Conservation (phyloP, 2,888 invertebrate species). For the Chelonus formosanus region DNA sequence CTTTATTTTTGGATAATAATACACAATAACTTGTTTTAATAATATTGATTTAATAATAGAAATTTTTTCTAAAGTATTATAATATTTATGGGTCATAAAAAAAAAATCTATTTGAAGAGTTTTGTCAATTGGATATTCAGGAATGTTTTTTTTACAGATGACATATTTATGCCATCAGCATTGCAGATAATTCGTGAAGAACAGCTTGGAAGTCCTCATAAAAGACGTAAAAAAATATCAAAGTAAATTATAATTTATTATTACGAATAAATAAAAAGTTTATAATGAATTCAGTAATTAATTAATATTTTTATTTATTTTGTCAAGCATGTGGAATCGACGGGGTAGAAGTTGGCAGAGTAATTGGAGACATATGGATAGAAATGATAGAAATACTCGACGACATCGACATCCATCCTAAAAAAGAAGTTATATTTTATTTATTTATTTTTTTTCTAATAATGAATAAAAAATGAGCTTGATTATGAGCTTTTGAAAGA, state of each 20-base stretch:
- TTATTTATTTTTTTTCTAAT: slow-evolving; percentile 4
- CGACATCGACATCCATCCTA: slow-evolving; percentile 57
- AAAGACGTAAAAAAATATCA: slow-evolving; percentile 64
- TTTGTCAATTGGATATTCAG: too few relatives aligned
- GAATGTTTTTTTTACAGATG: slow-evolving; percentile 46
- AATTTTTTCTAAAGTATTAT: too few relatives aligned
- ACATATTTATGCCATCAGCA: slow-evolving; percentile 59
- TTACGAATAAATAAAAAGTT: too few relatives aligned
- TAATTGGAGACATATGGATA: slow-evolving; percentile 54
- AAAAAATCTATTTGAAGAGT: too few relatives aligned
- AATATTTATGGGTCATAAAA: too few relatives aligned
- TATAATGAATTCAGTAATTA: background rate
- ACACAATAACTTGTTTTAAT: slow-evolving; percentile 1
- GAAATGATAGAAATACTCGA: slow-evolving; percentile 45
- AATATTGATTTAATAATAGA: slow-evolving; percentile 4
- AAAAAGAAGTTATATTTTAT: slow-evolving; percentile 31
- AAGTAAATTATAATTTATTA: slow-evolving; percentile 57
- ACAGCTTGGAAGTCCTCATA: slow-evolving; percentile 54
- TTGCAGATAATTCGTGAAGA: slow-evolving; percentile 61
- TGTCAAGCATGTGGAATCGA: slow-evolving; percentile 55
- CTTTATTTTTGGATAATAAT: background rate
- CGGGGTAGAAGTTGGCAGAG: slow-evolving; percentile 61
- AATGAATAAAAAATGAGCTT: background rate
- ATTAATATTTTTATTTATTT: background rate
- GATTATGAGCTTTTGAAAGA: too few relatives aligned